These are phyloP conservation scores for Oscheius onirici DNA, from an alignment of 2,888 invertebrate genomes.

Conservation along the genomic window DNA sequence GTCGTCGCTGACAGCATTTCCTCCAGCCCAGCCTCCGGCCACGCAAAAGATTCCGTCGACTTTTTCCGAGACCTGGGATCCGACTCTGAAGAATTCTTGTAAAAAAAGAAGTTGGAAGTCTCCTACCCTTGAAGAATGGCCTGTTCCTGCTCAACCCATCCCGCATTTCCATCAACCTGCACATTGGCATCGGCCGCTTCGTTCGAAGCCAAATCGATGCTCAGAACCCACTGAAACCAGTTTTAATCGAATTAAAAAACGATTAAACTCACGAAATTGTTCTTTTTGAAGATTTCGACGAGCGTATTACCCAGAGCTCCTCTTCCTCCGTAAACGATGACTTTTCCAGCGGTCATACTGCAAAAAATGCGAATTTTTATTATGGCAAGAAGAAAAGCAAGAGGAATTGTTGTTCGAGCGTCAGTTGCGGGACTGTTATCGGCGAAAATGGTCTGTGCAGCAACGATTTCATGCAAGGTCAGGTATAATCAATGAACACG, in stretches of 20 bases:
- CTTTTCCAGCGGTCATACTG: conserved; percentile 59
- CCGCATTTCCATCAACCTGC: conserved; percentile 80
- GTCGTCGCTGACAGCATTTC: conserved; percentile 75
- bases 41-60: conserved; percentile 81
- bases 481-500: conserved; percentile 24
- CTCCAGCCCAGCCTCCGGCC: conserved; percentile 92
- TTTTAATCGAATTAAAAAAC: background rate
- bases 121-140: conserved; percentile 76
- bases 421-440: background rate
- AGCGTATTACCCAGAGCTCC: conserved; percentile 92
- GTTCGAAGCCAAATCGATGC: conserved; percentile 84
- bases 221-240: conserved; percentile 82
- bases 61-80: conserved; percentile 36
- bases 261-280: conserved; percentile 81
- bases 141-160: conserved; percentile 83
- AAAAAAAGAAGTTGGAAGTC: background rate
- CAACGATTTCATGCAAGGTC: conserved; percentile 4
- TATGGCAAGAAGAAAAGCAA: background rate
- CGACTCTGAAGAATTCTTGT: conserved; percentile 45
- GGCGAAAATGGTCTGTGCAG: background rate
- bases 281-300: conserved; percentile 86
- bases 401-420: background rate
- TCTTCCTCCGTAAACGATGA: conserved; percentile 92
- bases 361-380: background rate
- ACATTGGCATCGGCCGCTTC: conserved; percentile 89